Percentiles rank a stretch among this genome's conserved stretches.
These are phyloP conservation scores for Trachymyrmex septentrionalis DNA, from an alignment of 1,140 invertebrate species.

Conservation along the genomic window DNA sequence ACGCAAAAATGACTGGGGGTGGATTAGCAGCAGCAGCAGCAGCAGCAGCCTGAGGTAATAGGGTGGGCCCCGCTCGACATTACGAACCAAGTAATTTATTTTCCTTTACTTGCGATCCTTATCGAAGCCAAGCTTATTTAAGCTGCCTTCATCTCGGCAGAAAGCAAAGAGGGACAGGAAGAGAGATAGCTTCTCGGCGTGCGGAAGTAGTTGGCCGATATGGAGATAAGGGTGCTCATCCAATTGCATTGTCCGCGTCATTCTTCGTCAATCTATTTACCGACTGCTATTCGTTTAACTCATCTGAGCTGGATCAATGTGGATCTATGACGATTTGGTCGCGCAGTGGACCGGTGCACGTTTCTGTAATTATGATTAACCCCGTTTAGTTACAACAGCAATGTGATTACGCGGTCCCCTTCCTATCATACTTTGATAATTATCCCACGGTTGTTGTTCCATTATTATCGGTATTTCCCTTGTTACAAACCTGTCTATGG, in stretches of 20 bases:
- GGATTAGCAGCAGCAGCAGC: slow-evolving; percentile 7
- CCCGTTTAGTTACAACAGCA: slow-evolving; percentile 57
- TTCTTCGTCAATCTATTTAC: slow-evolving; percentile 44
- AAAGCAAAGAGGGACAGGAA: slow-evolving; percentile 27
- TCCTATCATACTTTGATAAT: slow-evolving; percentile 44
- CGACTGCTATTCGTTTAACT: slow-evolving; percentile 16
- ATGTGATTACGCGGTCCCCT: slow-evolving; percentile 51
- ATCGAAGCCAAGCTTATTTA: slow-evolving; percentile 73
- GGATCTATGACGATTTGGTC: slow-evolving; percentile 11
- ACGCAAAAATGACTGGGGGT: slow-evolving; percentile 10
- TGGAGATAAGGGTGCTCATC: slow-evolving; percentile 23
- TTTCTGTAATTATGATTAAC: slow-evolving; percentile 61
- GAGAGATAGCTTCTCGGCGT: slow-evolving; percentile 5
- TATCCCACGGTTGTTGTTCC: slow-evolving; percentile 13
- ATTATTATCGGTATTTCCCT: slow-evolving; percentile 59
- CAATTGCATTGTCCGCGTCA: slow-evolving; percentile 19
- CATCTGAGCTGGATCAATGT: neutral
- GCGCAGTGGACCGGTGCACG: neutral
- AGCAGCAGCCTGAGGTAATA: slow-evolving; percentile 58
- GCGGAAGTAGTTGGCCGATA: slow-evolving; percentile 34
- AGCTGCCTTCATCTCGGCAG: slow-evolving; percentile 57
- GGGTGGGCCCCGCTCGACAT: slow-evolving; percentile 63
- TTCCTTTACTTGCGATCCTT: slow-evolving; percentile 74
- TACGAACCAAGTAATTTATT: slow-evolving; percentile 77
- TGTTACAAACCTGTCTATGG: slow-evolving; percentile 16